Evolutionary conservation across 2,888 invertebrate genomes (phyloP).

Genomic region (Lapara coniferarum): DNA sequence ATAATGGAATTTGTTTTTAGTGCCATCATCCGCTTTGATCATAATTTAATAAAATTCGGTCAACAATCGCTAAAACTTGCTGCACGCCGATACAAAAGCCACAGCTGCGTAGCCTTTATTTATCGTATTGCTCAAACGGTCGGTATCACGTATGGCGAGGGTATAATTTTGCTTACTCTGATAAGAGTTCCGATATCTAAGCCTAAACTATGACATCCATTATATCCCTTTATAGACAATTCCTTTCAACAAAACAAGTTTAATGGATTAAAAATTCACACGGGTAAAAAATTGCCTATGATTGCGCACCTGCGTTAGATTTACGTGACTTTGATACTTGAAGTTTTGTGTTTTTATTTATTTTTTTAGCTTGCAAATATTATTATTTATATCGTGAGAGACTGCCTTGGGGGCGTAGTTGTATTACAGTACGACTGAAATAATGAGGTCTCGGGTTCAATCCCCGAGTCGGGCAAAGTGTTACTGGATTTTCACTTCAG

Average conservation of each 20-base stretch:
- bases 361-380: not conserved
- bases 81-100: not conserved
- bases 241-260: not conserved
- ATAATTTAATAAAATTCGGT: not conserved
- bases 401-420: too few species aligned
- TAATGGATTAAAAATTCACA: constrained; percentile 1
- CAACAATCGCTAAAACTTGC: not conserved
- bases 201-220: constrained; percentile 2
- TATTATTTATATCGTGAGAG: not conserved
- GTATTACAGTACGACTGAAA: too few species aligned
- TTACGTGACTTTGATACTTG: constrained; percentile 8
- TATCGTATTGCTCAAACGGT: constrained; percentile 3
- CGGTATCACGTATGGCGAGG: constrained; percentile 9
- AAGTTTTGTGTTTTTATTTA: not conserved
- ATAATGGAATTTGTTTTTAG: too few species aligned
- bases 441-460: too few species aligned
- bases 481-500: too few species aligned
- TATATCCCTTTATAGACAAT: constrained; percentile 6
- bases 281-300: not conserved
- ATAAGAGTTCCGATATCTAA: not conserved
- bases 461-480: too few species aligned
- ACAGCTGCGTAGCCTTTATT: not conserved
- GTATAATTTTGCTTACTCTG: not conserved
- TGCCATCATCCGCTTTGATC: too few species aligned
- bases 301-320: constrained; percentile 6